Conservation (phyloP, 2,888 invertebrate species). For the Eilema caniola region DNA sequence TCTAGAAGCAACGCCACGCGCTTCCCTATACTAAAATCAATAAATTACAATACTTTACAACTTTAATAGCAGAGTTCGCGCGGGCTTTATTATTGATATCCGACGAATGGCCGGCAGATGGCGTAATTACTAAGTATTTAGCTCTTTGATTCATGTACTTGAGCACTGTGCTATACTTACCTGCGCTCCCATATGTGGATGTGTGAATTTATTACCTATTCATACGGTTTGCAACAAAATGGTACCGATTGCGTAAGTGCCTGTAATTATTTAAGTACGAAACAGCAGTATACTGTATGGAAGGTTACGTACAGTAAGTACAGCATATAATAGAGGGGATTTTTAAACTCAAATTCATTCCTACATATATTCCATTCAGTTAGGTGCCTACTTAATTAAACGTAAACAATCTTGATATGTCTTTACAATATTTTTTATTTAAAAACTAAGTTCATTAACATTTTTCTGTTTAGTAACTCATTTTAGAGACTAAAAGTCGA, state of each 20-base stretch:
- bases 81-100: constrained; percentile 68
- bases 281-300: not conserved
- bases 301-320: no score
- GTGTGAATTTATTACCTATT: constrained; percentile 45
- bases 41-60: constrained; percentile 60
- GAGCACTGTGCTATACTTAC: constrained; percentile 34
- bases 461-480: no score
- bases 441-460: no score
- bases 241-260: not conserved
- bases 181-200: constrained; percentile 31
- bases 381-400: no score
- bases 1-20: constrained; percentile 21
- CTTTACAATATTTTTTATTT: no score
- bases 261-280: not conserved
- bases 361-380: no score
- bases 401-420: no score
- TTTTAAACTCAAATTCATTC: no score
- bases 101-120: constrained; percentile 54
- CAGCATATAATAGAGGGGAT: no score
- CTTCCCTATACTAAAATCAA: constrained; percentile 40
- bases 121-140: constrained; percentile 67
- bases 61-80: constrained; percentile 59
- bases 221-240: not conserved
- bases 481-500: no score
- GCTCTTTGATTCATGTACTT: constrained; percentile 63